Evolutionary conservation across 2,797 vertebrate species (phyloP), one percentile per base, ranked within the genome.

Genomic region (Champsocephalus esox): DNA sequence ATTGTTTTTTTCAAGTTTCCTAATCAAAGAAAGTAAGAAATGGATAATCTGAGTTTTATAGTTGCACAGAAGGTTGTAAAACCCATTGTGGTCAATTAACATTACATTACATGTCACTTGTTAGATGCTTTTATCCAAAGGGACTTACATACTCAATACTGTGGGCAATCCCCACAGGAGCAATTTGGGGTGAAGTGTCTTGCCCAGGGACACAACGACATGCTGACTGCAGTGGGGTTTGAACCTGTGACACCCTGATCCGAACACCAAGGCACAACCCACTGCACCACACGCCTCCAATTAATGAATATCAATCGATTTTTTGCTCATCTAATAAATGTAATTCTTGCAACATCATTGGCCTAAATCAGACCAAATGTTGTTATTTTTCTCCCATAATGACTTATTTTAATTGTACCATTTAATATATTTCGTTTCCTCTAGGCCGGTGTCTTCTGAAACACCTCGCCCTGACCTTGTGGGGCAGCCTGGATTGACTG

Each of bases 391-490:
- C 14, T 32, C 24, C 14, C 2, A 38, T 56, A 5, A 70, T 24
- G 9, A 51, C 12, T 45, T 52, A 16, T 65, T 7, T 49, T 28
- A 13, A 16, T 24, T 64, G 7, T 28, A 44, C 12, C 19, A 24
- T 44, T 70, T 19, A 8, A 34, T 38, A 3, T 64, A 13, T 71
- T 17, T 55, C 70, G n/a, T 66, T 73, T 49, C 48, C 21, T 79
- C 41, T 49, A 94, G 93, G 71, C 60, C 24, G 4, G 3, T 63
- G 12, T 70, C 79, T 44, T 80, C 81, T 77, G 77, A 75, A 66
- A 77, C 77, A 46, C 75, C 80, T 70, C 87, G 79, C 71, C 94
- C 94, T 70, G 94, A 95, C 80, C 85, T 95, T n/a, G 91, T 95
- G 13, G 92, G 81, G 44, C 89, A 87, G 48, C 87, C 90, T 64